phyloP scores from a whole-genome alignment of 1,140 invertebrate genomes.

The Penaeus vannamei region DNA sequence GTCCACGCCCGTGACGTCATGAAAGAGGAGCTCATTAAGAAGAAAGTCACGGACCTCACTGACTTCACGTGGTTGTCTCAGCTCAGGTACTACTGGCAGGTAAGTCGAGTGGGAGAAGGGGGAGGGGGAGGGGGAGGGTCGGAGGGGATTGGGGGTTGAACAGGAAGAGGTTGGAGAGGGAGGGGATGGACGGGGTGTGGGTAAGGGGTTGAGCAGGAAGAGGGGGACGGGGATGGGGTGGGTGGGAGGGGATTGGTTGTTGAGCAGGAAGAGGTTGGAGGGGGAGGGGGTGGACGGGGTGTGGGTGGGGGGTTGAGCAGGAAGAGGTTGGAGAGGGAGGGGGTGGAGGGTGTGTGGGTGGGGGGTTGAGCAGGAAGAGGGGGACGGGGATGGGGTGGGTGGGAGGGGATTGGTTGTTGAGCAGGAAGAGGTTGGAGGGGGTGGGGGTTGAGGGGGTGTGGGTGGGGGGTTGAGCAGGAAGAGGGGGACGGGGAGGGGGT shows the following conservation, averaged over 20 bases:
- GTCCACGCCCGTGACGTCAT: conserved; percentile 93
- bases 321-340: background rate
- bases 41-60: conserved; percentile 76
- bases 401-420: background rate
- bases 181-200: no score
- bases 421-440: background rate
- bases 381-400: background rate
- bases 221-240: background rate
- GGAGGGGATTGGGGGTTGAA: background rate
- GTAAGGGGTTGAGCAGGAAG: no score
- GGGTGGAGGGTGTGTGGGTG: background rate
- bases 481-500: no score
- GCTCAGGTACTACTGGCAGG: conserved; percentile 95
- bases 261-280: background rate
- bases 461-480: background rate
- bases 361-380: no score
- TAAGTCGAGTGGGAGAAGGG: conserved; percentile 70
- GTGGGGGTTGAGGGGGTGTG: background rate
- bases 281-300: no score
- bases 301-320: background rate
- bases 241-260: background rate
- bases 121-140: background rate
- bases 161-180: no score
- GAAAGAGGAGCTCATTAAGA: conserved; percentile 79
- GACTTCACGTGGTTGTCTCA: conserved; percentile 95